Evolutionary conservation across 1,140 invertebrate genomes (phyloP), one percentile per base, ranked within the genome.

Genomic region (Aricia agestis): DNA sequence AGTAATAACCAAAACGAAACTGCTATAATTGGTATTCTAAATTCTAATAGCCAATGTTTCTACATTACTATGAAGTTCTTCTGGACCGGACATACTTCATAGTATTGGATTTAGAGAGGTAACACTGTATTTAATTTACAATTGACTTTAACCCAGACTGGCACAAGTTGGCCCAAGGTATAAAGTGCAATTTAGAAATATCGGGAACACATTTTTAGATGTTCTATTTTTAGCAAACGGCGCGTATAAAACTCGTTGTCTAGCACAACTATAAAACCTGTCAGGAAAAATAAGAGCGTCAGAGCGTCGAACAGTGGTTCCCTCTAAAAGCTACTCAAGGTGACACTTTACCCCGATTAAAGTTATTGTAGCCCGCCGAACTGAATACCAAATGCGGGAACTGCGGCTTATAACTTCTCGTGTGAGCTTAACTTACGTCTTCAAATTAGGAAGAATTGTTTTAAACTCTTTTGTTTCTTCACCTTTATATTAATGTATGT

Each of bases 331-430:
- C 86, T 82, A 87, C 84, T 90, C 82, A 85, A 90, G 87, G 86
- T 91, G 86, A 91, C 86, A 90, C 85, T 90, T 89, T 88, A 82
- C 80, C 85, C 86, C 83, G 86, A 91, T 89, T 90, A 90, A 90
- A 86, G 85, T 91, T 91, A 90, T 90, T 86, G 84, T 83, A 82
- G 82, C 76, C 80, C 82, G 81, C 82, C 87, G 86, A 89, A 87
- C 87, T 88, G 87, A 90, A 89, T 91, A 89, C 85, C 85, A 89
- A 82, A 89, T 90, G 84, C 83, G 82, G 75, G 73, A 79, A 74
- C 74, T 77, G 67, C 67, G 74, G 68, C 57, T 69, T 74, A 61
- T 69, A 71, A 63, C 45, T 67, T 72, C 58, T 70, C 59, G 32
- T 32, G 9, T 36, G 17, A 19, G 31, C 68, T 68, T 58, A 59